phyloP scores from a whole-genome alignment of 2,797 vertebrate genomes.

The Tenualosa ilisha region DNA sequence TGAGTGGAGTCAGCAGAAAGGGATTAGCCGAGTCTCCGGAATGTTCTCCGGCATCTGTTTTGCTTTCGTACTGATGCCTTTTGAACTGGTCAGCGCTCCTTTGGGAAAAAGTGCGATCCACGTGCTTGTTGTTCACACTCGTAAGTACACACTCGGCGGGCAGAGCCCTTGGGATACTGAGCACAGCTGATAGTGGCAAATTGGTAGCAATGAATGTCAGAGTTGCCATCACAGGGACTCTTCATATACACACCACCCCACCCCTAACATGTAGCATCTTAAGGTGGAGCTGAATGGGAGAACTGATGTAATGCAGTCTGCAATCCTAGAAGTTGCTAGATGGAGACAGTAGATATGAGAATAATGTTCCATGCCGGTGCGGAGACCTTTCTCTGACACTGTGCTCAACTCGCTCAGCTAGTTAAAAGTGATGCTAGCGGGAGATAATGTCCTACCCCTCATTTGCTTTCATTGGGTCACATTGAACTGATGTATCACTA shows the following conservation, averaged over 20 bases:
- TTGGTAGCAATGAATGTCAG: neutral
- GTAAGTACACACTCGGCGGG: neutral
- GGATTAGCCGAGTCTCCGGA: constrained; percentile 19
- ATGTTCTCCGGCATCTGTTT: constrained; percentile 8
- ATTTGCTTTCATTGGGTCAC: neutral
- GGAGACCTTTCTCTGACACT: neutral
- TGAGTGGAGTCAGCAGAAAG: constrained; percentile 30
- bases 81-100: neutral
- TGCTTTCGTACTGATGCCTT: neutral
- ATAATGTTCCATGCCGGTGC: neutral
- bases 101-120: neutral
- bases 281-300: neutral
- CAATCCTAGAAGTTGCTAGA: neutral
- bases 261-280: neutral
- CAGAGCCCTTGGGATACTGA: neutral
- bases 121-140: neutral
- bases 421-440: neutral
- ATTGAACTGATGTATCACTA: neutral
- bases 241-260: neutral
- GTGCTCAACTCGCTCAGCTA: neutral
- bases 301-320: neutral
- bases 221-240: neutral
- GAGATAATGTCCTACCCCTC: neutral
- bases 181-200: neutral
- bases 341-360: neutral